Base-by-base conservation (phyloP, 2,888 invertebrate genomes). In the Dryococelus australis region DNA sequence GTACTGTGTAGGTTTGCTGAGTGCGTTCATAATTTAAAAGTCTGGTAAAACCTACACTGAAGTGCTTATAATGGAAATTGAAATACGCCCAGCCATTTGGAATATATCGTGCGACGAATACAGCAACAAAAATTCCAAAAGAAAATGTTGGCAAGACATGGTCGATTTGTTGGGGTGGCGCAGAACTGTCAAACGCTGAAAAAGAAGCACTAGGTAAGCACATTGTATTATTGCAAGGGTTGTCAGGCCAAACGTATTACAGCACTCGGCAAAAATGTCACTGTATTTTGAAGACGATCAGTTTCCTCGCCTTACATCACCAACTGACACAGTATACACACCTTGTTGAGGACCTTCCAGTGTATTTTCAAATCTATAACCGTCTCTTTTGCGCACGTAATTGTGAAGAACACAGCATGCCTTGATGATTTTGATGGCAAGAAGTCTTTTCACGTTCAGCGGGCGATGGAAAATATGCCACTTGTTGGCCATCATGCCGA, bases 41-140 rank as follows among this genome's bases (percentile, higher is more conserved):
- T 27, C 24, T 26, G 26, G 13, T 10, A 0, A n/a, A n/a, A n/a
- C n/a, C n/a, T n/a, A n/a, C n/a, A n/a, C n/a, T n/a, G n/a, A n/a
- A n/a, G n/a, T n/a, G 12, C 24, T 83, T 35, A 83, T 27, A 35
- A 8, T 83, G 43, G 83, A 43, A 83, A 83, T 35, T 27, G 83
- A 83, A 27, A 83, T 26, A 12, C 28, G 83, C 43, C 27, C 83
- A 83, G 27, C 83, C 28, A 83, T 83, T 83, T 83, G 83, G 83
- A 83, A 83, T 43, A 20, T 83, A 83, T 0, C 28, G 28, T 20
- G 83, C 24, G 83, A 83, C 13, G 83, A 83, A 28, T 83, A 83
- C 43, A 35, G 43, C 43, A 27, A 83, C 43, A 83, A 35, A 83
- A 83, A 83, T 6, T 10, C 20, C 9, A 81, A 81, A 81, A 81